Percentiles rank a stretch among this genome's conserved stretches.
phyloP scores from a whole-genome alignment of 2,888 invertebrate genomes.

The Unio delphinus region DNA sequence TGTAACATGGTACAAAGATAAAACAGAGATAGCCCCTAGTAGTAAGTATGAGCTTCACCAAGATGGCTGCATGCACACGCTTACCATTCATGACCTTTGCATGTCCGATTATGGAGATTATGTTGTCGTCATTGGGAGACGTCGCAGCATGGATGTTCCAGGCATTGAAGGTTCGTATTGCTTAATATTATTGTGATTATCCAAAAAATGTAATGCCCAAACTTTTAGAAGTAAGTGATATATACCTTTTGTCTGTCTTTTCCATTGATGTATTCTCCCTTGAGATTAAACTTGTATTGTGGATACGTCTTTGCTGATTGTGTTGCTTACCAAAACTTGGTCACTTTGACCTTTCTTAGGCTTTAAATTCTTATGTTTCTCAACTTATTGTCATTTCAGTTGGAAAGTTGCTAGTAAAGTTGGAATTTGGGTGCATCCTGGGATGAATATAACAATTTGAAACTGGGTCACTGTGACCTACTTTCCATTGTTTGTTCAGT shows the following conservation, averaged over 20 bases:
- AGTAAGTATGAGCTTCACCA: constrained; percentile 70
- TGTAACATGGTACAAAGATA: constrained; percentile 66
- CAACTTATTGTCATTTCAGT: too few relatives aligned
- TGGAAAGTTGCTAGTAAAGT: too few relatives aligned
- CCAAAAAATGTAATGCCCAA: not conserved
- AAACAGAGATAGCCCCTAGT: constrained; percentile 52
- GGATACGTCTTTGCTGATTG: too few relatives aligned
- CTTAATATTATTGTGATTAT: constrained; percentile 1
- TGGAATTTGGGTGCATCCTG: too few relatives aligned
- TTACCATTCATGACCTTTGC: constrained; percentile 54
- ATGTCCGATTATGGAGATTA: constrained; percentile 59
- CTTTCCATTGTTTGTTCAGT: too few relatives aligned
- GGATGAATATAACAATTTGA: too few relatives aligned
- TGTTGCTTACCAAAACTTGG: too few relatives aligned
- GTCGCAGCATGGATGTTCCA: constrained; percentile 35
- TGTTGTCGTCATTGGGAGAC: constrained; percentile 78
- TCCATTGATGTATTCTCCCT: not conserved
- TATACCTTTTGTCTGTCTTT: constrained; percentile 1
- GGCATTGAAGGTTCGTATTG: constrained; percentile 46
- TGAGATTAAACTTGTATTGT: too few relatives aligned
- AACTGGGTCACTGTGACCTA: too few relatives aligned
- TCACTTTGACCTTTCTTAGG: too few relatives aligned
- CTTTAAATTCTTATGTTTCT: too few relatives aligned
- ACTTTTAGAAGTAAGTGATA: constrained; percentile 3
- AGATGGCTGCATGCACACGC: constrained; percentile 48